Evolutionary conservation across 1,140 invertebrate species (phyloP).

Genomic region (Euborellia annulipes): DNA sequence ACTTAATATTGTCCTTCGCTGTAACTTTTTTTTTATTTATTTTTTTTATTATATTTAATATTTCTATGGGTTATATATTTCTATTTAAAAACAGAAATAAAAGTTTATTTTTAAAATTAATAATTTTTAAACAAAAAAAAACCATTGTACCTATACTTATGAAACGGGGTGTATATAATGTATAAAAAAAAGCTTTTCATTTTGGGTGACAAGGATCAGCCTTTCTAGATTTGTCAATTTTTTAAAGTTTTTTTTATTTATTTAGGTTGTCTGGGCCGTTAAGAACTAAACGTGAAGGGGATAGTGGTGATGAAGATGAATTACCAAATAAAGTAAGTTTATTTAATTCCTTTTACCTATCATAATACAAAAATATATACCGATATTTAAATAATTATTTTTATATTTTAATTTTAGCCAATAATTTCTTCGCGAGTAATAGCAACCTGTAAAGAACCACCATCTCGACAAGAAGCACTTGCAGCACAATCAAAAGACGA

Average conservation of each 20-base stretch:
- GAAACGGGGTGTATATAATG: background rate
- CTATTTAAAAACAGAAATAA: too few relatives aligned
- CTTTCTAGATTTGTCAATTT: background rate
- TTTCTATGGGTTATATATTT: too few relatives aligned
- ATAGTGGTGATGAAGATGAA: constrained; percentile 12
- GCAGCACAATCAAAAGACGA: constrained; percentile 72
- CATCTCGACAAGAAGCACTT: constrained; percentile 57
- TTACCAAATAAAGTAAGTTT: constrained; percentile 8
- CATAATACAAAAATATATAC: background rate
- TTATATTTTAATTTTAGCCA: constrained; percentile 22
- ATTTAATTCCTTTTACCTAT: too few relatives aligned
- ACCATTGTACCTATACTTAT: too few relatives aligned
- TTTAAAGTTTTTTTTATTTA: constrained; percentile 1
- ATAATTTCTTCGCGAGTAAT: constrained; percentile 38
- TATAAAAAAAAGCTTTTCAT: too few relatives aligned
- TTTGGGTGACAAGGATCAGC: too few relatives aligned
- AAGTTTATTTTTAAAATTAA: too few relatives aligned
- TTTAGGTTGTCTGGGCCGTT: constrained; percentile 17
- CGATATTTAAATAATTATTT: background rate
- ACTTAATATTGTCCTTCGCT: too few relatives aligned
- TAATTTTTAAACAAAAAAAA: too few relatives aligned
- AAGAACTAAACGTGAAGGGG: constrained; percentile 6
- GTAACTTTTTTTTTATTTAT: too few relatives aligned
- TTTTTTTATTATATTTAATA: too few relatives aligned
- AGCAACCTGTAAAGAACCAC: constrained; percentile 43